These are phyloP conservation scores for Temnothorax unifasciatus DNA, from an alignment of 2,888 invertebrate genomes.

Conservation along the genomic window DNA sequence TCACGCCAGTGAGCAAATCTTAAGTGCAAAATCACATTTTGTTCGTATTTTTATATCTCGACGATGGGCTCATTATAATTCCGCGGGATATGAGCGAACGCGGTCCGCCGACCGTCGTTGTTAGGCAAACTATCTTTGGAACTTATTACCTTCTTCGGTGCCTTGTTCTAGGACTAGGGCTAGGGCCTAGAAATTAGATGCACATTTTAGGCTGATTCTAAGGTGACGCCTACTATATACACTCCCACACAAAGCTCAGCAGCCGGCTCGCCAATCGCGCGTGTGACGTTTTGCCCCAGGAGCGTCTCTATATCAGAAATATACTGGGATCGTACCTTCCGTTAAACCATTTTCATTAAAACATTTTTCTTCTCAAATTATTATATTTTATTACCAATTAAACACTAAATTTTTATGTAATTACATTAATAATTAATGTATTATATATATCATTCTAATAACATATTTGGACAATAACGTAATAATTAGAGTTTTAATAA, in stretches of 20 bases:
- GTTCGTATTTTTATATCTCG: background rate
- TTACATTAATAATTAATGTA: no score
- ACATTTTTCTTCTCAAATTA: no score
- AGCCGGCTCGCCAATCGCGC: background rate
- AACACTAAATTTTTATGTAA: no score
- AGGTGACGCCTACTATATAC: background rate
- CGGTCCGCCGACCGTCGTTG: background rate
- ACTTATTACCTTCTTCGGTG: background rate
- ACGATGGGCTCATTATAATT: background rate
- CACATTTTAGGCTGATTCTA: background rate
- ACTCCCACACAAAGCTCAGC: background rate
- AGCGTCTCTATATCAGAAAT: background rate
- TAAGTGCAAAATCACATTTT: conserved; percentile 8
- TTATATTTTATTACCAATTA: no score
- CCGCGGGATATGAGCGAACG: background rate
- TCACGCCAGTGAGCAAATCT: background rate
- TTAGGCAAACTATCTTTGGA: background rate
- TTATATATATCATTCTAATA: no score
- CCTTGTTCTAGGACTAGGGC: background rate
- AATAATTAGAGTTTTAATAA: background rate
- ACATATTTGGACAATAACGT: no score
- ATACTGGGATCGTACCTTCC: no score
- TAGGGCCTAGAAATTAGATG: background rate
- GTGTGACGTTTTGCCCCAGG: background rate
- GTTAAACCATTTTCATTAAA: no score